Conservation (phyloP, 2,797 vertebrate genomes). For the Lagorchestes hirsutus region DNA sequence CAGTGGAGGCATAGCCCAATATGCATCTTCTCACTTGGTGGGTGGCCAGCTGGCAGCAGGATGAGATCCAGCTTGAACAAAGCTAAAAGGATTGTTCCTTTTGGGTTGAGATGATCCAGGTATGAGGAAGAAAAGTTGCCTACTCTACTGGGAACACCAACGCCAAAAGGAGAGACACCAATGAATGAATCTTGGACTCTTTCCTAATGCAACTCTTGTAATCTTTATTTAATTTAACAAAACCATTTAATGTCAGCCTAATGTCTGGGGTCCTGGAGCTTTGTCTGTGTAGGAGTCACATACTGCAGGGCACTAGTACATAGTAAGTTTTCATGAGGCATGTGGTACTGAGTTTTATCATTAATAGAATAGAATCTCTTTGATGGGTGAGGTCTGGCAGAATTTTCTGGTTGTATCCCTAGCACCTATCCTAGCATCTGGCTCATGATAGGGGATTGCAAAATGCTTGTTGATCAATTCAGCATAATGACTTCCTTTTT, state of each 20-base stretch:
- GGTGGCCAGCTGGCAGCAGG: neutral
- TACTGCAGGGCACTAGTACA: neutral
- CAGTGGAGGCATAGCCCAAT: constrained; percentile 11
- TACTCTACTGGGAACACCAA: neutral
- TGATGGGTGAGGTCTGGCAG: neutral
- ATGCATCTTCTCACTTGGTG: constrained; percentile 7
- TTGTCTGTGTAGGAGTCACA: neutral
- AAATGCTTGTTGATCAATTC: neutral
- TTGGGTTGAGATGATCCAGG: neutral
- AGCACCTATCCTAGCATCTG: neutral
- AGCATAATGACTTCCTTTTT: neutral
- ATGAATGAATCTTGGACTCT: neutral
- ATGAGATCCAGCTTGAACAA: neutral
- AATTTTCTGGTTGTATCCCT: neutral
- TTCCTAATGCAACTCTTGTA: neutral
- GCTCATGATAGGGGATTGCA: neutral
- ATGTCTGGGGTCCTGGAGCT: neutral
- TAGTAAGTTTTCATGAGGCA: neutral
- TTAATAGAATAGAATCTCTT: neutral
- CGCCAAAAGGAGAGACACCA: neutral
- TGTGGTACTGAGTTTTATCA: neutral
- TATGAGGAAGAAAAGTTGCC: neutral
- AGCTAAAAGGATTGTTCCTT: neutral
- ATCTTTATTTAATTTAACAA: neutral
- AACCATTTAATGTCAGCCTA: neutral